A percentile compares a stretch with the other conserved stretches of the same genome.
Conservation (phyloP, 2,797 vertebrate genomes). For the Myotis vivesi region DNA sequence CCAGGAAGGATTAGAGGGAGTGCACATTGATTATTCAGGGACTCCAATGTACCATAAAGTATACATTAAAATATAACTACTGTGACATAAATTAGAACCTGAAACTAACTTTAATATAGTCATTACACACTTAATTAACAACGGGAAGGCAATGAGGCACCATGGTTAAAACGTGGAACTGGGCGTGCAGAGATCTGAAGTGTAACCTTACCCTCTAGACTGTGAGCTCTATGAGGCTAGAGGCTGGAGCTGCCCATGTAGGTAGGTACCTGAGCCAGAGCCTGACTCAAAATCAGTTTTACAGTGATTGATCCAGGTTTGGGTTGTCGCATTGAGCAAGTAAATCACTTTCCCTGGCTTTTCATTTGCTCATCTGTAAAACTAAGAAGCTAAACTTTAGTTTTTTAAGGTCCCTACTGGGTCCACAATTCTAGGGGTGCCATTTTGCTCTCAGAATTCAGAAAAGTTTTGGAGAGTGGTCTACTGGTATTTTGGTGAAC, state of each 20-base stretch:
- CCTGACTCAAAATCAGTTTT: not conserved
- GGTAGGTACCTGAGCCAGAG: not conserved
- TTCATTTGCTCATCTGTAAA: not conserved
- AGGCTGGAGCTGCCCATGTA: not conserved
- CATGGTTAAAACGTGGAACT: not conserved
- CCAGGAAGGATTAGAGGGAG: conserved; percentile 21
- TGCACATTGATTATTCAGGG: conserved; percentile 32
- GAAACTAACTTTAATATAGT: conserved; percentile 60
- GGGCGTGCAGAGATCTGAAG: not conserved
- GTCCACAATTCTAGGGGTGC: not conserved
- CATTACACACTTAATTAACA: conserved; percentile 69
- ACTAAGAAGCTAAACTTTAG: not conserved
- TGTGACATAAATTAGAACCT: conserved; percentile 62
- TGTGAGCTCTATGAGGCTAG: not conserved
- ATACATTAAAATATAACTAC: conserved; percentile 60
- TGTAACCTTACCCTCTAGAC: not conserved
- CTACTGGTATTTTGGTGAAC: not conserved
- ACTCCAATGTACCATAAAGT: conserved; percentile 59
- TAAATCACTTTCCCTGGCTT: not conserved
- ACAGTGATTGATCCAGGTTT: not conserved
- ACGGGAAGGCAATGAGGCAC: not conserved
- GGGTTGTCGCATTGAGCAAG: not conserved
- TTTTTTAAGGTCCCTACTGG: not conserved
- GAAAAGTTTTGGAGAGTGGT: not conserved
- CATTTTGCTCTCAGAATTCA: not conserved